A percentile compares a stretch with the other conserved stretches of the same genome.
Evolutionary conservation across 92 coral and sea anemone species (phyloP).

Genomic region (Epizoanthus scotinus): DNA sequence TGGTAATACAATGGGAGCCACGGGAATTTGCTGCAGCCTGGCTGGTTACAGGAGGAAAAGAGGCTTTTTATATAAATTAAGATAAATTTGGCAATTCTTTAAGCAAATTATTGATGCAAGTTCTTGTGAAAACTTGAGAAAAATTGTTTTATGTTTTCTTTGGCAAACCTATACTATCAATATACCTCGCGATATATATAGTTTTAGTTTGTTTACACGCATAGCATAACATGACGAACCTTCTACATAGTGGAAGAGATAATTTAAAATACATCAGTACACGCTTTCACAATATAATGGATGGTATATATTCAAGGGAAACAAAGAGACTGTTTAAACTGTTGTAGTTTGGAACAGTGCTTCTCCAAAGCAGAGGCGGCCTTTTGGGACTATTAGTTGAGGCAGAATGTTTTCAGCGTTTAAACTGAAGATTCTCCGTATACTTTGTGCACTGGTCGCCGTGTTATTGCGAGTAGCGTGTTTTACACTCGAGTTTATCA

Average conservation of each 20-base stretch:
- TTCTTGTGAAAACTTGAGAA: slow-evolving; percentile 7
- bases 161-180: slow-evolving; percentile 6
- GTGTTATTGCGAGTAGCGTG: neutral
- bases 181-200: neutral
- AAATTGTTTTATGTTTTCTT: neutral
- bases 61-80: neutral
- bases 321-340: neutral
- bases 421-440: neutral
- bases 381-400: slow-evolving; percentile 7
- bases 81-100: neutral
- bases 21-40: neutral
- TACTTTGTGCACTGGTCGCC: slow-evolving; percentile 3
- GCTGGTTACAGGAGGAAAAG: neutral
- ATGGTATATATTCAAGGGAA: neutral
- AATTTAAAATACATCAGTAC: slow-evolving; percentile 16
- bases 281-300: slow-evolving; percentile 1
- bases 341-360: neutral
- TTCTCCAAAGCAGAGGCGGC: neutral
- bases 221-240: slow-evolving; percentile 23
- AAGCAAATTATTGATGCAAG: neutral
- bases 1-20: neutral
- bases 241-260: slow-evolving; percentile 35
- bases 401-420: neutral
- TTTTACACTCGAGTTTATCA: neutral
- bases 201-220: neutral